Evolutionary conservation across 2,797 vertebrate genomes (phyloP), one percentile per base, ranked within the genome.

Genomic region (Peromyscus attwateri): DNA sequence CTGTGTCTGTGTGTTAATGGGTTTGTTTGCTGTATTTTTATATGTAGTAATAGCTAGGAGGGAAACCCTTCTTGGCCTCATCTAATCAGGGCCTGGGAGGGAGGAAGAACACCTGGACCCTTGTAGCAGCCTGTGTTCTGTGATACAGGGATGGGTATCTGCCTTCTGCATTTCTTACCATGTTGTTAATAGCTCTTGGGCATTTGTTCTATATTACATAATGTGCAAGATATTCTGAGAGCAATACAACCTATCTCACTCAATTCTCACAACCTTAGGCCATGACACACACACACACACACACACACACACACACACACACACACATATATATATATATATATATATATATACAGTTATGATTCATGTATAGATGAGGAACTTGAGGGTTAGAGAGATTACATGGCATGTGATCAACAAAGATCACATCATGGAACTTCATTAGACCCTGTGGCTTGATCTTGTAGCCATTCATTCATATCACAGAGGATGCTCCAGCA

Each of bases 161-260:
- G 5, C 43, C 68, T 7, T 75, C 37, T 76, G 13, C 29, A 12
- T 68, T 92, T 89, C 60, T 96, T 71, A 75, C n/a, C 23, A 70
- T 90, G 37, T 85, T 91, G 62, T 93, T 77, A 55, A 73, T 71
- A 71, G 52, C 80, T 80, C 92, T 52, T 92, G 46, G 92, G 25
- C 43, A 46, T 46, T 55, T 87, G 37, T n/a, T 60, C 0, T 87
- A 27, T 12, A 31, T 49, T 29, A 34, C 0, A 0, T 73, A 85
- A 52, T 62, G 6, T 79, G 27, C 87, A 62, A 71, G 23, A n/a
- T 68, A 57, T 55, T 40, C 17, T 55, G 76, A 93, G 16, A 60
- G 10, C 46, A 88, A 81, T 6, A 9, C n/a, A 68, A 75, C 92
- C n/a, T 57, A 10, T 89, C 12, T 81, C 92, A 21, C 46, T 95